phyloP scores from a whole-genome alignment of 37 sponge, comb jelly and placozoan species.

The Chondrosia reniformis region DNA sequence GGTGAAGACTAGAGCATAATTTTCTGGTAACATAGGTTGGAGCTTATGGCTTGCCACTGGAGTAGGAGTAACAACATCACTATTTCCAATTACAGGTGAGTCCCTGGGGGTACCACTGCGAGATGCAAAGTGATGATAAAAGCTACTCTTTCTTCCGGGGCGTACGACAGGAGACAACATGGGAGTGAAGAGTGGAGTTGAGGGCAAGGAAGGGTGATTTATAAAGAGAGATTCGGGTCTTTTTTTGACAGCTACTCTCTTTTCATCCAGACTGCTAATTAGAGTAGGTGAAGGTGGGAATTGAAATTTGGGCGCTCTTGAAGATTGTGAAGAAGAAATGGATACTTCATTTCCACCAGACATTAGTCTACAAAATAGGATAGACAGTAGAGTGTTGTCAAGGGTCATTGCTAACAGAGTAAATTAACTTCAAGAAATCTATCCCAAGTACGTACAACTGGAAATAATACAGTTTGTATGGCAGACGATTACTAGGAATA shows the following conservation, averaged over 20 bases:
- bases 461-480: too few relatives aligned
- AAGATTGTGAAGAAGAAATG: too few relatives aligned
- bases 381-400: too few relatives aligned
- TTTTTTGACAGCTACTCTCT: not conserved
- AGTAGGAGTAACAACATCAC: constrained; percentile 51
- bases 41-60: constrained; percentile 48
- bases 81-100: constrained; percentile 46
- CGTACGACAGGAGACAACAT: constrained; percentile 38
- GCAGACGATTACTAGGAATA: too few relatives aligned
- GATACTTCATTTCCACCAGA: not conserved
- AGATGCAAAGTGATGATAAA: constrained; percentile 33
- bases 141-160: constrained; percentile 1
- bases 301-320: too few relatives aligned
- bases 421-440: too few relatives aligned
- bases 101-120: constrained; percentile 51
- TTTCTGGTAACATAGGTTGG: constrained; percentile 63
- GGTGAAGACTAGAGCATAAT: constrained; percentile 59
- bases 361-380: not conserved
- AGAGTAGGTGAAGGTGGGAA: constrained; percentile 23
- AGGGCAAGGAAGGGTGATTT: constrained; percentile 6
- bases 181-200: constrained; percentile 23
- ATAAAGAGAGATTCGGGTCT: constrained; percentile 12
- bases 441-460: too few relatives aligned
- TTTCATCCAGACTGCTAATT: not conserved
- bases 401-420: too few relatives aligned